phyloP scores from a whole-genome alignment of 2,888 invertebrate genomes.

The Lasioglossum oenotherae region DNA sequence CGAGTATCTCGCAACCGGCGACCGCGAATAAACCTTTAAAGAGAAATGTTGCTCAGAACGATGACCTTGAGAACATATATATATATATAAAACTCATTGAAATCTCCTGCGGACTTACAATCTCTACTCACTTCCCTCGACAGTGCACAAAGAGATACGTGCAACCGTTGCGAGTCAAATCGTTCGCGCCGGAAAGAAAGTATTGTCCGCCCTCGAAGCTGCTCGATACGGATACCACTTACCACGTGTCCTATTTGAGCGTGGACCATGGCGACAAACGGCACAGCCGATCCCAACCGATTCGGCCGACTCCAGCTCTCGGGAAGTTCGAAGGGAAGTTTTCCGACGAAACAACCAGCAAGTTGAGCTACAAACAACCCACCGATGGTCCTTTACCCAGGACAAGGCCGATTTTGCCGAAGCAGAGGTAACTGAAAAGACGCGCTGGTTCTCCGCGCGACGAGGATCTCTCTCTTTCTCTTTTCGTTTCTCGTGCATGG shows the following conservation, averaged over 20 bases:
- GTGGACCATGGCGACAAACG: constrained; percentile 54
- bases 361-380: constrained; percentile 73
- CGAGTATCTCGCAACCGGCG: no score
- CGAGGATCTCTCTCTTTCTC: neutral
- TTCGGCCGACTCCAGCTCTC: constrained; percentile 73
- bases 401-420: constrained; percentile 77
- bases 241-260: constrained; percentile 78
- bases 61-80: no score
- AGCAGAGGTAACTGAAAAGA: constrained; percentile 69
- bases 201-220: constrained; percentile 75
- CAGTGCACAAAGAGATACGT: constrained; percentile 77
- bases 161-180: constrained; percentile 78
- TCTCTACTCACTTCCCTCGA: neutral
- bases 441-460: neutral
- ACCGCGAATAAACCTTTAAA: no score
- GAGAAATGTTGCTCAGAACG: no score
- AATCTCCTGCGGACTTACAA: no score
- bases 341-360: constrained; percentile 76
- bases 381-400: constrained; percentile 73
- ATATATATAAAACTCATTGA: no score
- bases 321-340: constrained; percentile 72
- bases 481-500: neutral
- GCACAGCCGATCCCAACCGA: constrained; percentile 64
- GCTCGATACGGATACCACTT: constrained; percentile 78
- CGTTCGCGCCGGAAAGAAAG: constrained; percentile 75